Evolutionary conservation across 2,888 invertebrate genomes (phyloP), one percentile per base, ranked within the genome.

Genomic region (Alentia gelatinosa): DNA sequence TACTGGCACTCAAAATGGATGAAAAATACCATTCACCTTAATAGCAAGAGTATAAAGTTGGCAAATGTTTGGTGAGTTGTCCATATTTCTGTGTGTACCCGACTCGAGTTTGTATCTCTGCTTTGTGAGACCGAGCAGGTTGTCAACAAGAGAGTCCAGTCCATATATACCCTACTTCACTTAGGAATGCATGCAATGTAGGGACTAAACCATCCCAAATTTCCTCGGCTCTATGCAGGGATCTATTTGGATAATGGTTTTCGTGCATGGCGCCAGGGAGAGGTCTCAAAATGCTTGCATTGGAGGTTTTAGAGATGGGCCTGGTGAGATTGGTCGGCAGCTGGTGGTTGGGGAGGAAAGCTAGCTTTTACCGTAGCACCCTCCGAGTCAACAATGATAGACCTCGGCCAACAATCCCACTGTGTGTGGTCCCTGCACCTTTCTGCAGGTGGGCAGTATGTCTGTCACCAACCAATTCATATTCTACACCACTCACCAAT

Each of bases 171-270:
- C 37, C 39, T 23, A 39, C 50, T 47, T 86, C 86, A 47, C 86
- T 42, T 86, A 47, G 86, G 86, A 86, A 86, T 86, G 86, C 35
- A 47, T 1, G 86, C 86, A 47, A 42, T 42, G 86, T 47, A 50
- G 12, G 30, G 30, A 56, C 42, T 47, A 86, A 42, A 33, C 86
- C 50, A 26, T 1, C 47, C 86, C 42, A 47, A 42, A 42, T 86
- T 47, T 86, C 86, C 86, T 23, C 30, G n/a, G 26, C 47, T 42
- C 30, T 15, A 26, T 42, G 50, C 30, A 30, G 86, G 86, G 42
- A 42, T 86, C 47, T 86, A 47, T 86, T 86, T 86, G 86, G 86
- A 86, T 86, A 86, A 86, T 26, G 47, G 86, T 26, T 7, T 86
- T 26, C 19, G 9, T 26, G 35, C 1, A 19, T 75, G 50, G 47